phyloP scores from a whole-genome alignment of 2,113 vertebrate species.

The Scartelaos histophorus region DNA sequence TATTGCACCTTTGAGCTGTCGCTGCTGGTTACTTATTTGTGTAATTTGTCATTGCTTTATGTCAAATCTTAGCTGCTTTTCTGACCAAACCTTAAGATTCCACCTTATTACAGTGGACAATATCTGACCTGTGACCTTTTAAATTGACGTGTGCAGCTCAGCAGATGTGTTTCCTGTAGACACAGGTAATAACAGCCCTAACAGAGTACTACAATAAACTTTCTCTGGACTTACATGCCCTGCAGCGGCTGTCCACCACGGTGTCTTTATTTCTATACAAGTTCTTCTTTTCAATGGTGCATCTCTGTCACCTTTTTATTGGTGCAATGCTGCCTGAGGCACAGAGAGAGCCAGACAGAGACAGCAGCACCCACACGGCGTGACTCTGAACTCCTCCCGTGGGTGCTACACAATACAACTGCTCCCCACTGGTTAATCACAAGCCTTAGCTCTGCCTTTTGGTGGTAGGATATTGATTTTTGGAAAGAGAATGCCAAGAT shows the following conservation, averaged over 20 bases:
- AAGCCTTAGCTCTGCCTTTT: slow-evolving; percentile 19
- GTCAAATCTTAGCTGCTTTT: neutral
- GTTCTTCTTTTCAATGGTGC: slow-evolving; percentile 30
- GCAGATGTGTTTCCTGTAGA: neutral
- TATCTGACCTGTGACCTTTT: neutral
- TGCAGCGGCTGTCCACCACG: neutral
- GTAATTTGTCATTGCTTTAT: neutral
- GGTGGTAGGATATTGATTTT: slow-evolving; percentile 39
- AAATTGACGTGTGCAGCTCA: neutral
- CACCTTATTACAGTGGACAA: neutral
- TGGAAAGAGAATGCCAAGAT: slow-evolving; percentile 5
- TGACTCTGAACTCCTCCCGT: slow-evolving; percentile 9
- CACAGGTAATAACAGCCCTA: slow-evolving; percentile 14
- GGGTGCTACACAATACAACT: slow-evolving; percentile 25
- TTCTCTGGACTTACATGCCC: slow-evolving; percentile 4
- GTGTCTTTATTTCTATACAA: slow-evolving; percentile 29
- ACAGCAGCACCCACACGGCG: slow-evolving; percentile 17
- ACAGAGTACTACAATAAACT: slow-evolving; percentile 38
- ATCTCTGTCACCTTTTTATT: slow-evolving; percentile 55
- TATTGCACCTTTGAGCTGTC: neutral
- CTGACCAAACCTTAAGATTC: neutral
- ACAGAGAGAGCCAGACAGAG: slow-evolving; percentile 7
- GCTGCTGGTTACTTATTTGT: neutral
- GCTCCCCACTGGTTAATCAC: slow-evolving; percentile 32
- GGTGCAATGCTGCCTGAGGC: slow-evolving; percentile 45